Evolutionary conservation across 2,797 vertebrate species (phyloP).

Genomic region (Anas flavirostris): DNA sequence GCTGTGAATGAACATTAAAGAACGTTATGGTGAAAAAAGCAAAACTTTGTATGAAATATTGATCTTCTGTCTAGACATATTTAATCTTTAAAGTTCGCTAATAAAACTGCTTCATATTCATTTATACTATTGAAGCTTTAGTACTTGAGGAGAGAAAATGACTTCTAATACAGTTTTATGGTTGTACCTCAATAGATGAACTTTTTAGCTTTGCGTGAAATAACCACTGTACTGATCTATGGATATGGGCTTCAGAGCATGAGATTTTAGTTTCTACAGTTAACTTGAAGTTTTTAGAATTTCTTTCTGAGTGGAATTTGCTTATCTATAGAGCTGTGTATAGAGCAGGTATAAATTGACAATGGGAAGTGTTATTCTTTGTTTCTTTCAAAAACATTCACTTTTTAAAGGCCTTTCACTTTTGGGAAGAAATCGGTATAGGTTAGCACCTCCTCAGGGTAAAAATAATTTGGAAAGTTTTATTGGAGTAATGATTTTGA

Average conservation of each 20-base stretch:
- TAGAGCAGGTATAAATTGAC: neutral
- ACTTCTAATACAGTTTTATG: slow-evolving; percentile 6
- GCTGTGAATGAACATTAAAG: neutral
- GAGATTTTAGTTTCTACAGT: neutral
- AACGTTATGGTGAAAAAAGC: neutral
- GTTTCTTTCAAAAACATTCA: neutral
- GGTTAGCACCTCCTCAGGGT: neutral
- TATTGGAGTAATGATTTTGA: neutral
- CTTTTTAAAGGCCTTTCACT: neutral
- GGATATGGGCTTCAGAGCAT: neutral
- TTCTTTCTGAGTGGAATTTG: neutral
- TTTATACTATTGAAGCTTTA: slow-evolving; percentile 5
- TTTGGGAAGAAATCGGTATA: neutral
- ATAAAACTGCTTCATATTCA: slow-evolving; percentile 29
- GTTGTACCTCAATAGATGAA: neutral
- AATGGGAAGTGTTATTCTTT: neutral
- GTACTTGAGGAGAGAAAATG: neutral
- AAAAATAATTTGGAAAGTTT: neutral
- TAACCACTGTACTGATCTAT: neutral
- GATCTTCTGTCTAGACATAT: slow-evolving; percentile 42
- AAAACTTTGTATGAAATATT: slow-evolving; percentile 32
- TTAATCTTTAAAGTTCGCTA: slow-evolving; percentile 38
- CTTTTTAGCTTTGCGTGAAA: neutral
- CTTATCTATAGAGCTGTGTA: neutral
- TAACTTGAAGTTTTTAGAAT: neutral